A percentile compares a stretch with the other conserved stretches of the same genome.
Conservation (phyloP, 2,113 vertebrate species). For the Salminus brasiliensis region DNA sequence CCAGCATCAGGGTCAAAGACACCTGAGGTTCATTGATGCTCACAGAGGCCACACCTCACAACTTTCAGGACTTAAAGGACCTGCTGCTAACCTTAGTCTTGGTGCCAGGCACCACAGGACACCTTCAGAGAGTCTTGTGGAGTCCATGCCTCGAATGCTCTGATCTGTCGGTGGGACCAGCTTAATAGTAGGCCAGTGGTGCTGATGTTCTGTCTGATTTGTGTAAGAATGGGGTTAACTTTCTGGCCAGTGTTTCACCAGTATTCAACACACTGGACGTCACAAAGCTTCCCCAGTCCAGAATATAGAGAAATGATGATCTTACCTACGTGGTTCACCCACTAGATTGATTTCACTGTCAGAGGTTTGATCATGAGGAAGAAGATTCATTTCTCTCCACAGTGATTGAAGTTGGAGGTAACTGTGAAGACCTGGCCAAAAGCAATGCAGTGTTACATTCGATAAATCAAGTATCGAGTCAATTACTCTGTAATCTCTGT, state of each 20-base stretch:
- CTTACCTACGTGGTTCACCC: neutral
- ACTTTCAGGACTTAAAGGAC: no score
- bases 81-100: no score
- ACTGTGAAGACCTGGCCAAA: slow-evolving; percentile 51
- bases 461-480: slow-evolving; percentile 48
- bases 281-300: neutral
- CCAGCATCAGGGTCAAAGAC: no score
- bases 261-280: neutral
- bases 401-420: slow-evolving; percentile 24
- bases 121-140: no score
- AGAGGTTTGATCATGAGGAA: slow-evolving; percentile 8
- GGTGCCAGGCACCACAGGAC: no score
- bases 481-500: slow-evolving; percentile 51
- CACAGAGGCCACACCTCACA: no score
- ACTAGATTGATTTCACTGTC: slow-evolving; percentile 32
- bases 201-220: no score
- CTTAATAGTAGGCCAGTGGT: no score
- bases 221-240: no score
- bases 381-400: slow-evolving; percentile 7
- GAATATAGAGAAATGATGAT: neutral
- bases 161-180: no score
- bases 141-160: no score
- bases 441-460: slow-evolving; percentile 34
- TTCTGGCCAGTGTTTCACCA: neutral
- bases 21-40: no score